A percentile compares a stretch with the other conserved stretches of the same genome.
Evolutionary conservation across 2,888 invertebrate genomes (phyloP).

Genomic region (Leptothorax acervorum): DNA sequence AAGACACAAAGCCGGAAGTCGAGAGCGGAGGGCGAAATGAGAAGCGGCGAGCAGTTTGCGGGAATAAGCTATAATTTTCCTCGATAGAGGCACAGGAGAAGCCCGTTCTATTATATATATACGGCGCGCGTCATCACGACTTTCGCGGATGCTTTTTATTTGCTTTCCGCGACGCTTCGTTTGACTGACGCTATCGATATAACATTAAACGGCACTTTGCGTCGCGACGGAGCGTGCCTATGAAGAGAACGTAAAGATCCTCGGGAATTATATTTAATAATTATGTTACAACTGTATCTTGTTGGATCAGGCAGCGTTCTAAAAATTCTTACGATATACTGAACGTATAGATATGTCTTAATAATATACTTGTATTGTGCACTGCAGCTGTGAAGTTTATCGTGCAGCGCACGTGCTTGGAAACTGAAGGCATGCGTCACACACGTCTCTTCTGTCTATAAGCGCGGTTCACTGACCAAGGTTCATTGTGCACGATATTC

Average conservation of each 20-base stretch:
- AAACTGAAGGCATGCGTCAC: conserved; percentile 10
- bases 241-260: background rate
- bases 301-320: background rate
- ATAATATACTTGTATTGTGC: background rate
- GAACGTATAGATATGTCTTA: background rate
- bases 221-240: background rate
- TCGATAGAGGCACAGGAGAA: background rate
- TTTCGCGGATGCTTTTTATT: conserved; percentile 19
- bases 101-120: background rate
- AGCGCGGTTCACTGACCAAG: conserved; percentile 48
- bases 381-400: background rate
- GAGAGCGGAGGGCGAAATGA: background rate
- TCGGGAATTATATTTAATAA: background rate
- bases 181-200: conserved; percentile 31
- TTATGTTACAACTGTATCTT: background rate
- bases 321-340: background rate
- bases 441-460: conserved; percentile 18
- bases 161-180: conserved; percentile 5
- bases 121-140: background rate
- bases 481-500: conserved; percentile 25
- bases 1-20: conserved; percentile 35
- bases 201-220: conserved; percentile 22
- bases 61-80: conserved; percentile 1
- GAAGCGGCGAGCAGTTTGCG: background rate
- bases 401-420: background rate